Conservation (phyloP, 2,888 invertebrate genomes). For the Dysmachus trigonus region DNA sequence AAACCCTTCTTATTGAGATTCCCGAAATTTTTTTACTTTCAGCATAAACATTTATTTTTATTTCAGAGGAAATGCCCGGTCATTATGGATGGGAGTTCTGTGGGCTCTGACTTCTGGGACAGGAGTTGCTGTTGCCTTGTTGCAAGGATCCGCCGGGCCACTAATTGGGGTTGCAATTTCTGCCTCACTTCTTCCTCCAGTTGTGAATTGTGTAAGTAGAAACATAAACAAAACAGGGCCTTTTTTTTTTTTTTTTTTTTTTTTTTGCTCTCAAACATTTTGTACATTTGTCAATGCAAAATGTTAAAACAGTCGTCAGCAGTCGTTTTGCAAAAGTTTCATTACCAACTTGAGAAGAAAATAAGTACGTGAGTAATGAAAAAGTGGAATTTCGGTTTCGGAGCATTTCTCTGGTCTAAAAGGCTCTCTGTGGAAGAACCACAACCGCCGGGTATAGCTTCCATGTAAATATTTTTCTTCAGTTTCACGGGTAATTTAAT, state of each 20-base stretch:
- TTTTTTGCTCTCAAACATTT: background rate
- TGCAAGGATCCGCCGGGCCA: conserved; percentile 85
- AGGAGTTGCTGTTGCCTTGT: conserved; percentile 84
- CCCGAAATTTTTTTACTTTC: background rate
- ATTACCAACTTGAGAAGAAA: background rate
- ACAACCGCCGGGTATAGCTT: background rate
- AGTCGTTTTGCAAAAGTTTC: background rate
- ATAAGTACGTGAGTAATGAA: background rate
- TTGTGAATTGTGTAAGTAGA: conserved; percentile 82
- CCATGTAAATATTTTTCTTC: background rate
- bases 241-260: no score
- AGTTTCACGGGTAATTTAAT: background rate
- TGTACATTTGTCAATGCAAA: background rate
- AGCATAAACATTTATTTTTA: background rate
- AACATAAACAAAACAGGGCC: background rate
- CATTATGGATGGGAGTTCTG: conserved; percentile 78
- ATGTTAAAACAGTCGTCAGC: background rate
- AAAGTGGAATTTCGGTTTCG: background rate
- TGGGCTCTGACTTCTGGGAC: conserved; percentile 81
- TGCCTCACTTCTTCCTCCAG: conserved; percentile 84
- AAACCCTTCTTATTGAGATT: background rate
- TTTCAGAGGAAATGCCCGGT: conserved; percentile 74
- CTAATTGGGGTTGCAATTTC: conserved; percentile 91
- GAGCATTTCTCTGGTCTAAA: background rate
- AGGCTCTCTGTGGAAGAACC: background rate